Conservation (phyloP, 2,888 invertebrate species). For the Byasa hedistus region DNA sequence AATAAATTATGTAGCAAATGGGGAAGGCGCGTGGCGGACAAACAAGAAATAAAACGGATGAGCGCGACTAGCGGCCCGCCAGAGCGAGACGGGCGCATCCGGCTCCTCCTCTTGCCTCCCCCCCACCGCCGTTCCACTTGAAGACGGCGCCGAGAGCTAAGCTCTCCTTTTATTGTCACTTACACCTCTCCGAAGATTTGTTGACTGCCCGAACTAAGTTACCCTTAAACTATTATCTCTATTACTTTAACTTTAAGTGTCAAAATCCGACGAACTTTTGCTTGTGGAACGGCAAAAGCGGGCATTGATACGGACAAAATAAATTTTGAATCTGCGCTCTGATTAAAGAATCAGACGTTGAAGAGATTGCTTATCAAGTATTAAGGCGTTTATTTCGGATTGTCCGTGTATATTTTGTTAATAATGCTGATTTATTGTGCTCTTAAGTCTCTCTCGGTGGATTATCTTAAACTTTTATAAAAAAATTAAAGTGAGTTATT, state of each 20-base stretch:
- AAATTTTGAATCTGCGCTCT: conserved; percentile 68
- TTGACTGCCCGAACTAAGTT: conserved; percentile 49
- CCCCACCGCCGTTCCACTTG: conserved; percentile 59
- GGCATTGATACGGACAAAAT: conserved; percentile 51
- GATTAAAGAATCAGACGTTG: conserved; percentile 71
- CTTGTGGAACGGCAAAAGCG: conserved; percentile 31
- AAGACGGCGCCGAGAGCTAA: conserved; percentile 77
- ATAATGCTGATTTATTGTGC: conserved; percentile 25
- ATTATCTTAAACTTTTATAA: conserved; percentile 9
- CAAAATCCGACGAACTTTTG: conserved; percentile 35
- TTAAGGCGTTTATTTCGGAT: conserved; percentile 66
- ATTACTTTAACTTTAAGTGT: conserved; percentile 38
- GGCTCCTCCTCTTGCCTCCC: conserved; percentile 50
- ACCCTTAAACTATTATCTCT: conserved; percentile 34
- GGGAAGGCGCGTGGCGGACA: conserved; percentile 65
- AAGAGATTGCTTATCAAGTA: conserved; percentile 72
- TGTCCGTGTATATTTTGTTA: conserved; percentile 40
- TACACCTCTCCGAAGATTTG: conserved; percentile 71
- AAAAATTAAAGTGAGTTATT: background rate
- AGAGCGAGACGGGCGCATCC: conserved; percentile 53
- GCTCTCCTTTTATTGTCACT: conserved; percentile 78
- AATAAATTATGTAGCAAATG: conserved; percentile 78
- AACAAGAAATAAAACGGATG: conserved; percentile 74
- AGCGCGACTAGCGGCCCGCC: conserved; percentile 52
- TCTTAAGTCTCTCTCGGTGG: conserved; percentile 2